Conservation (phyloP, 1,140 invertebrate species). For the Pogonus chalceus region DNA sequence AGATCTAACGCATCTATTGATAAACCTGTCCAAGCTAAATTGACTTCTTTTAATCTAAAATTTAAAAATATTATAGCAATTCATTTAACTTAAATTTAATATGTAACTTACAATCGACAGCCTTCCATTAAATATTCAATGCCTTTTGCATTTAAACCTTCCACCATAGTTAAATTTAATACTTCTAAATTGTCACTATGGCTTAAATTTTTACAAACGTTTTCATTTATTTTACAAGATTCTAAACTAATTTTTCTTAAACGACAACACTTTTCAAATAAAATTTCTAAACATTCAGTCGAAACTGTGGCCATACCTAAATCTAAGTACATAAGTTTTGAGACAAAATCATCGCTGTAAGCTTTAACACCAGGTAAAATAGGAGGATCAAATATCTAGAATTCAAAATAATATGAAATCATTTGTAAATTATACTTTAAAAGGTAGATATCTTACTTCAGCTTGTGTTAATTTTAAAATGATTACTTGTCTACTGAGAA, state of each 20-base stretch:
- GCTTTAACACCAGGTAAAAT: constrained; percentile 36
- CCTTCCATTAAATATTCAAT: constrained; percentile 48
- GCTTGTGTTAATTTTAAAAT: constrained; percentile 66
- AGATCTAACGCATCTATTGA: constrained; percentile 45
- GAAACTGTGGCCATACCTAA: constrained; percentile 67
- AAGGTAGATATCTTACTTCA: constrained; percentile 40
- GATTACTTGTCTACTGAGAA: constrained; percentile 60
- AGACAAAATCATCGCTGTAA: constrained; percentile 27
- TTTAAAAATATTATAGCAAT: constrained; percentile 21
- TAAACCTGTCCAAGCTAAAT: constrained; percentile 75
- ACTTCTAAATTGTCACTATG: constrained; percentile 55
- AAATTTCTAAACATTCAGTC: constrained; percentile 43
- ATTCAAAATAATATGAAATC: not conserved
- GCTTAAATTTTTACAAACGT: constrained; percentile 52
- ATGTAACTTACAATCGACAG: constrained; percentile 48
- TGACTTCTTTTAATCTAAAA: constrained; percentile 59
- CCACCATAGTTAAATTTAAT: constrained; percentile 65
- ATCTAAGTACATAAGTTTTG: constrained; percentile 69
- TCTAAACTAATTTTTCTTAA: constrained; percentile 78
- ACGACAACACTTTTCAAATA: constrained; percentile 56
- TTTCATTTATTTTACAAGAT: constrained; percentile 52
- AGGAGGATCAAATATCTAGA: constrained; percentile 40
- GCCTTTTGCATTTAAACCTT: constrained; percentile 49
- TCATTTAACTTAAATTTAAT: constrained; percentile 8
- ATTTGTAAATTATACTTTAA: not conserved